These are phyloP conservation scores for Ctenopoma kingsleyae DNA, from an alignment of 2,797 vertebrate genomes.

Conservation along the genomic window DNA sequence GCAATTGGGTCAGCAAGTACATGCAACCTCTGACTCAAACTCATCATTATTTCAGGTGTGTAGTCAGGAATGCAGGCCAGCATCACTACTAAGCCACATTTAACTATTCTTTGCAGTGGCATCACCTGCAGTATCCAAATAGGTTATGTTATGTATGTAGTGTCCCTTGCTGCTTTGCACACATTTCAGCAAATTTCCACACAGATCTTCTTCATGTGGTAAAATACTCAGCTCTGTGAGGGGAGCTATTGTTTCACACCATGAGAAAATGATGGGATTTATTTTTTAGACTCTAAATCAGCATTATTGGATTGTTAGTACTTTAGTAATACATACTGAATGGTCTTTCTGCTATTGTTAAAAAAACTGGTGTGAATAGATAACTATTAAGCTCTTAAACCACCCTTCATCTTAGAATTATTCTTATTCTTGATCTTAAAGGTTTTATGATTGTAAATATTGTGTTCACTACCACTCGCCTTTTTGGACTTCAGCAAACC, in stretches of 20 bases:
- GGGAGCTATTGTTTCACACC: conserved; percentile 13
- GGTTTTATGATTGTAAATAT: conserved; percentile 15
- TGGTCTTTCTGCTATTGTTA: neutral
- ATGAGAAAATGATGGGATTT: neutral
- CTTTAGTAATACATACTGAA: neutral
- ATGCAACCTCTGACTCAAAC: conserved; percentile 66
- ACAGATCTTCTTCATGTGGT: neutral
- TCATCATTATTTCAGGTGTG: conserved; percentile 83
- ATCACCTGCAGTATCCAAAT: neutral
- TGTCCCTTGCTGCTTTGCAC: neutral
- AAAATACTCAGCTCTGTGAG: conserved; percentile 16
- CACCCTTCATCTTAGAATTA: neutral
- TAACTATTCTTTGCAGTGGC: conserved; percentile 14
- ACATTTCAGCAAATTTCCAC: neutral
- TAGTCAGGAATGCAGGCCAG: conserved; percentile 34
- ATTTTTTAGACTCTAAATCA: conserved; percentile 1
- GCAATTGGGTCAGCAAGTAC: conserved; percentile 67
- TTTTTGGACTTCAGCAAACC: conserved; percentile 44
- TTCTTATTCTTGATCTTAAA: neutral
- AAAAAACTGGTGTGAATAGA: conserved; percentile 1
- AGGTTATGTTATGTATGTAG: neutral
- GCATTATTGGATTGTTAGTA: neutral
- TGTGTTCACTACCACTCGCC: conserved; percentile 16
- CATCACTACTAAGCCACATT: conserved; percentile 13
- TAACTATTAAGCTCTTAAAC: neutral